A percentile compares a stretch with the other conserved stretches of the same genome.
Evolutionary conservation across 2,888 invertebrate species (phyloP).

Genomic region (Macrosiphum euphorbiae): DNA sequence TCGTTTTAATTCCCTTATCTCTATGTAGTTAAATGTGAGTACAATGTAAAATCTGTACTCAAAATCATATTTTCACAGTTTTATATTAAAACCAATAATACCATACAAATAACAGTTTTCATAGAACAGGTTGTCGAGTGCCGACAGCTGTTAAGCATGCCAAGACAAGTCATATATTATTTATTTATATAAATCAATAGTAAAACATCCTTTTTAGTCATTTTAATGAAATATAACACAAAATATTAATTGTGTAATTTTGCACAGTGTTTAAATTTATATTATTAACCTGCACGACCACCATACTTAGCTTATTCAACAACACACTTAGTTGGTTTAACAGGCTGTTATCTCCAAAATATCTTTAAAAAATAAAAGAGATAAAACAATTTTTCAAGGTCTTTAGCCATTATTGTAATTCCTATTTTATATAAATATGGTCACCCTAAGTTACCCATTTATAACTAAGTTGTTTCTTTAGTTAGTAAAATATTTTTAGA

Average conservation of each 20-base stretch:
- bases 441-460: neutral
- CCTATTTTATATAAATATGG: neutral
- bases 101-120: neutral
- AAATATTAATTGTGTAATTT: neutral
- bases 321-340: neutral
- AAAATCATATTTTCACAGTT: neutral
- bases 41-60: neutral
- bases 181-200: neutral
- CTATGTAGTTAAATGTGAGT: neutral
- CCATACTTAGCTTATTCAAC: neutral
- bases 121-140: neutral
- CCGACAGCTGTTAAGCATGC: neutral
- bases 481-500: constrained; percentile 20
- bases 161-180: neutral
- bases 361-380: neutral
- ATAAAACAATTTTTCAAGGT: neutral
- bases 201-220: neutral
- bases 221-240: neutral
- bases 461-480: constrained; percentile 14
- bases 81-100: neutral
- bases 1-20: neutral
- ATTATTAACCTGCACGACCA: neutral
- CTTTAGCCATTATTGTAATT: neutral
- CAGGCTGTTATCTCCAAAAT: neutral
- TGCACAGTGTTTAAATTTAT: neutral